These are phyloP conservation scores for Crotalus viridis DNA, from an alignment of 2,113 vertebrate species.

Conservation along the genomic window DNA sequence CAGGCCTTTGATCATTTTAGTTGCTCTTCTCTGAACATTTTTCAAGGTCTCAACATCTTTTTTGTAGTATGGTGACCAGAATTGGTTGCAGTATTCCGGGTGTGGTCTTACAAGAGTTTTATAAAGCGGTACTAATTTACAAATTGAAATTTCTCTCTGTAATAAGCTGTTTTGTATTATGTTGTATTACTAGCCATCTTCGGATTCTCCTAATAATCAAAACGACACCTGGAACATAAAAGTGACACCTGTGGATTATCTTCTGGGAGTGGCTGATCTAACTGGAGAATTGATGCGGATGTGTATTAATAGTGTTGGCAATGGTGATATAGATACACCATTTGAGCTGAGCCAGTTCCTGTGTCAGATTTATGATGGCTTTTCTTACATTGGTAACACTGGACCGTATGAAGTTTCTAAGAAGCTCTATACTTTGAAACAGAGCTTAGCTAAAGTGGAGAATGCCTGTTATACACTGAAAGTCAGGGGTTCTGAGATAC, in stretches of 20 bases:
- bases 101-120: too few species aligned
- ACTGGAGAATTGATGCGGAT: slow-evolving; percentile 96
- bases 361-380: slow-evolving; percentile 91
- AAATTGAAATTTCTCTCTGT: background rate
- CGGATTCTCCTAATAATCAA: slow-evolving; percentile 57
- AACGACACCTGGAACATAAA: slow-evolving; percentile 78
- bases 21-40: too few species aligned
- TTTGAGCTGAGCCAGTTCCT: slow-evolving; percentile 94
- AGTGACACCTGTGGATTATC: slow-evolving; percentile 90
- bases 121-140: background rate
- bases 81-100: too few species aligned
- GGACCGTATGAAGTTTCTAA: slow-evolving; percentile 97
- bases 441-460: slow-evolving; percentile 94
- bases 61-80: too few species aligned
- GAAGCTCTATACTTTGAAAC: slow-evolving; percentile 91
- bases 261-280: slow-evolving; percentile 92
- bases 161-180: slow-evolving; percentile 27
- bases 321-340: slow-evolving; percentile 94
- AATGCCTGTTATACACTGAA: slow-evolving; percentile 91
- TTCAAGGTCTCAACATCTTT: too few species aligned
- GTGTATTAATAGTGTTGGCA: slow-evolving; percentile 95
- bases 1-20: too few species aligned
- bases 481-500: slow-evolving; percentile 94
- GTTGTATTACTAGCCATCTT: slow-evolving; percentile 45
- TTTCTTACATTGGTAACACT: slow-evolving; percentile 94